phyloP scores from a whole-genome alignment of 2,888 invertebrate species.

The Ctenicera cuprea region DNA sequence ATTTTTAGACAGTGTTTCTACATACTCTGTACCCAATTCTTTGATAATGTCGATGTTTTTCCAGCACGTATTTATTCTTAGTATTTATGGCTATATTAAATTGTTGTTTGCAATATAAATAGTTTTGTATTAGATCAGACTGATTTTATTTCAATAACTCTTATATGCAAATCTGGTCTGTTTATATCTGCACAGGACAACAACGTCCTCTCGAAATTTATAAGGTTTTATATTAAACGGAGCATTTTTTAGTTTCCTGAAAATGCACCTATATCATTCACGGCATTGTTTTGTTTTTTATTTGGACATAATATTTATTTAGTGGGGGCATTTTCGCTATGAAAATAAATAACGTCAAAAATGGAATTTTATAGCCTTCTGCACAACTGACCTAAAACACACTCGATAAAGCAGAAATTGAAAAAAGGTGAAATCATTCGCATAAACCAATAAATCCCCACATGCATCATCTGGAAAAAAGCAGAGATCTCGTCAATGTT shows the following conservation, averaged over 20 bases:
- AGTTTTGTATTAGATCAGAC: too few species aligned
- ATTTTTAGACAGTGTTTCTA: too few species aligned
- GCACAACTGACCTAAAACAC: slow-evolving; percentile 60
- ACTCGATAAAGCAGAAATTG: slow-evolving; percentile 62
- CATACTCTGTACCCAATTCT: too few species aligned
- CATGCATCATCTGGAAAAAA: slow-evolving; percentile 62
- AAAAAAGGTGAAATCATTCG: slow-evolving; percentile 62
- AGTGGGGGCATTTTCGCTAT: slow-evolving; percentile 38
- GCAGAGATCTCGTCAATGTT: slow-evolving; percentile 53
- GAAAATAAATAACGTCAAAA: slow-evolving; percentile 50
- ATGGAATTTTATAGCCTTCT: slow-evolving; percentile 60
- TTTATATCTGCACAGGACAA: slow-evolving; percentile 7
- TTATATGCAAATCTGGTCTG: background rate
- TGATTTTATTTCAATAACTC: too few species aligned
- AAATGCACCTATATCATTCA: slow-evolving; percentile 42
- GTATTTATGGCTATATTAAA: too few species aligned
- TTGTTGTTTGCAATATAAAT: too few species aligned
- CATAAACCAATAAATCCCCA: slow-evolving; percentile 62
- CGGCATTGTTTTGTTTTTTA: slow-evolving; percentile 46
- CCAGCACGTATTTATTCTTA: too few species aligned
- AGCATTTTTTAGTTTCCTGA: slow-evolving; percentile 39
- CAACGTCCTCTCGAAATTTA: slow-evolving; percentile 6
- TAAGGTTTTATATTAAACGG: slow-evolving; percentile 30
- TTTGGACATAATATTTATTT: slow-evolving; percentile 47
- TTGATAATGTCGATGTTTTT: too few species aligned